Evolutionary conservation across 2,888 invertebrate genomes (phyloP).

Genomic region (Brachypalpus laphriformis): DNA sequence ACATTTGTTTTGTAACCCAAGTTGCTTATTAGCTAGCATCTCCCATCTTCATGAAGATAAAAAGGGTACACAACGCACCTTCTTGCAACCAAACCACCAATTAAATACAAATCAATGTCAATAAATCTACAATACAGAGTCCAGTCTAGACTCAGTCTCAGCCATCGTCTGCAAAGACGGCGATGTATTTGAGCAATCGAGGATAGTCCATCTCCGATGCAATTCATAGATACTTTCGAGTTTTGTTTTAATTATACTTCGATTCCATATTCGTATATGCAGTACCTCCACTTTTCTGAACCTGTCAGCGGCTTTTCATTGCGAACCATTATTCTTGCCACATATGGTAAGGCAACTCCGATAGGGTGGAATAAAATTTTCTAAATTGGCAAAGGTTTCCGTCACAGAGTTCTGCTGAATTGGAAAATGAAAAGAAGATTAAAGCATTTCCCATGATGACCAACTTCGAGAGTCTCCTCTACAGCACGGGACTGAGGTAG

Average conservation of each 20-base stretch:
- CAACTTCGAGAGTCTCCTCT: conserved; percentile 21
- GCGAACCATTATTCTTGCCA: conserved; percentile 67
- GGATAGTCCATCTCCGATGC: conserved; percentile 58
- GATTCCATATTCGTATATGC: conserved; percentile 21
- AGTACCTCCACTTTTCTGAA: conserved; percentile 1
- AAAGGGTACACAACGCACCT: conserved; percentile 21
- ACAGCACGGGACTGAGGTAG: neutral
- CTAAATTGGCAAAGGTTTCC: conserved; percentile 64
- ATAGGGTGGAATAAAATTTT: conserved; percentile 68
- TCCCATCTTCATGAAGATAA: conserved; percentile 6
- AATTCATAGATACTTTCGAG: conserved; percentile 62
- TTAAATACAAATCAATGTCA: conserved; percentile 70
- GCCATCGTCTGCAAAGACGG: neutral
- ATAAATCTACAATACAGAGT: conserved; percentile 41
- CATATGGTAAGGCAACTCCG: conserved; percentile 59
- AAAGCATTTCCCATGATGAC: conserved; percentile 66
- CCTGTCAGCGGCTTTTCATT: conserved; percentile 54
- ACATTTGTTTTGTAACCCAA: conserved; percentile 8
- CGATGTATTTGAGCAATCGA: conserved; percentile 44
- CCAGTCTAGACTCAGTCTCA: conserved; percentile 56
- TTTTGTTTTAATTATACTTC: conserved; percentile 66
- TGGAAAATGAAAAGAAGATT: conserved; percentile 55
- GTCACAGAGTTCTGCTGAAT: conserved; percentile 40
- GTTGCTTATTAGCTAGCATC: conserved; percentile 28
- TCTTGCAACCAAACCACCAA: conserved; percentile 49